phyloP scores from a whole-genome alignment of 1,140 invertebrate genomes.

The Aphis craccivora region DNA sequence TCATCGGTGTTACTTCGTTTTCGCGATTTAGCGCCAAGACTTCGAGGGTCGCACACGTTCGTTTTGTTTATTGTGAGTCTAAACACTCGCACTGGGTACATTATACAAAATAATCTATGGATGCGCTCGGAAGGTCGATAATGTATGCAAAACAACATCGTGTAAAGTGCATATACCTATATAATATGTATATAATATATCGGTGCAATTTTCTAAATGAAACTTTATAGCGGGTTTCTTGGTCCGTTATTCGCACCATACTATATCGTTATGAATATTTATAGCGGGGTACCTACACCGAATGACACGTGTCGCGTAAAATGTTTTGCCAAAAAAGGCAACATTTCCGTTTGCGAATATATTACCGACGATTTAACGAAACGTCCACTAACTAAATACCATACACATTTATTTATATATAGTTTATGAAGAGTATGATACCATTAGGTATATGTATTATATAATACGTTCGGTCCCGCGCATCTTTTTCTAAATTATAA shows the following conservation, averaged over 20 bases:
- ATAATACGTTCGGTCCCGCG: not conserved
- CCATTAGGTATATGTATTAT: not conserved
- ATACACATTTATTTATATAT: not conserved
- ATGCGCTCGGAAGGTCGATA: not conserved
- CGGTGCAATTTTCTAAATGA: constrained; percentile 39
- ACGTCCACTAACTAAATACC: constrained; percentile 3
- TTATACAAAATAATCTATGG: not conserved
- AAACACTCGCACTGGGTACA: not conserved
- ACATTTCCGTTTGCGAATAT: not conserved
- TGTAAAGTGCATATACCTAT: not conserved
- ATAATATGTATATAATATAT: not conserved
- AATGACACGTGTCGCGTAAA: constrained; percentile 34
- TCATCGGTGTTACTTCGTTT: not conserved
- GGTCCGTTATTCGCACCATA: not conserved
- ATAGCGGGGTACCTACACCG: not conserved
- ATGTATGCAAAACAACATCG: not conserved
- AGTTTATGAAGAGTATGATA: not conserved
- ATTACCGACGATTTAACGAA: not conserved
- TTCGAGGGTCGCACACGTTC: not conserved
- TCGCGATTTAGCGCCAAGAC: not conserved
- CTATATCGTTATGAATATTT: constrained; percentile 39
- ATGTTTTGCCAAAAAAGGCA: constrained; percentile 29
- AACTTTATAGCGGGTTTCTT: constrained; percentile 23
- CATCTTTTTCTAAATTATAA: not conserved
- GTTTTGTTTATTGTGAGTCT: not conserved